Base-by-base conservation (phyloP, 30 jellyfish, hydroid and myxozoan genomes). In the Mastigias papua region DNA sequence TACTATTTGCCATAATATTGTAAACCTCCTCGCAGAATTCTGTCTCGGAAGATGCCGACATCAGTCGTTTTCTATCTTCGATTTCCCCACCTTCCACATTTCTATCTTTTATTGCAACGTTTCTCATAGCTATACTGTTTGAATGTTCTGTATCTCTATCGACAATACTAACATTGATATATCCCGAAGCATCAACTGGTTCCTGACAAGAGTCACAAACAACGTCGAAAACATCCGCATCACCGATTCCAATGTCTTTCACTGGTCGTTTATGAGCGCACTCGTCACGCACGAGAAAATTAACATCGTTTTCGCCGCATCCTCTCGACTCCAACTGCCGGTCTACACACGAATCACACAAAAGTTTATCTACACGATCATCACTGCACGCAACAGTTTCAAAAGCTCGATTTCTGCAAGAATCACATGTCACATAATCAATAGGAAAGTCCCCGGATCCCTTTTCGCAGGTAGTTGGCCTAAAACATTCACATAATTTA, bases 251-350 rank as follows among this genome's bases (percentile, higher is more conserved):
- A 29, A 69, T 74, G 32, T 79, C 89, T 42, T 34, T n/a, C 60
- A 26, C 49, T 21, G 34, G 73, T 0, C 77, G 88, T 19, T 49
- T 75, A 30, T 62, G n/a, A 1, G 42, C 60, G 65, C 99, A 95
- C 37, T 62, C 71, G 29, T 80, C 93, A 72, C 99, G 90, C 23
- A 46, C 26, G 76, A 78, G 83, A 50, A 51, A 90, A 65, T 85
- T 34, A 21, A 95, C 95, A 69, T 82, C 89, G 33, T 70, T 73
- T 19, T 95, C 99, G 48, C 99, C 99, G 69, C 89, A 74, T 8
- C 96, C 96, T 22, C 75, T 70, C 28, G 97, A 80, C 48, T 48
- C 80, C 82, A 73, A 11, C 35, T 54, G 79, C 50, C 66, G 62
- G 29, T 73, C 25, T 20, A 11, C 73, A 66, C 93, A 76, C 15